A percentile compares a stretch with the other conserved stretches of the same genome.
phyloP scores from a whole-genome alignment of 2,888 invertebrate genomes.

The Lasioglossum vierecki region DNA sequence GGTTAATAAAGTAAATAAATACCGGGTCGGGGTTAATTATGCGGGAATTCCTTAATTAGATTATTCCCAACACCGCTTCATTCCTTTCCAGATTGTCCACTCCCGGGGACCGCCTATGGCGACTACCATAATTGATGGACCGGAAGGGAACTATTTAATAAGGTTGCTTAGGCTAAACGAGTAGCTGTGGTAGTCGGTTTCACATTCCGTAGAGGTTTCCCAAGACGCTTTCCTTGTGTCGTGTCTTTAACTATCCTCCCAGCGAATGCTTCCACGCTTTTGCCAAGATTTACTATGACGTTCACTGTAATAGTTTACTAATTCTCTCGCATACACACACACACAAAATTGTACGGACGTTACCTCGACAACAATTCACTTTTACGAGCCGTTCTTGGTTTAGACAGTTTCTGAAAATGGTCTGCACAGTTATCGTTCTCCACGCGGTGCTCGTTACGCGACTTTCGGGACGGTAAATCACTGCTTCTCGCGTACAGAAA shows the following conservation, averaged over 20 bases:
- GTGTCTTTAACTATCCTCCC: conserved; percentile 33
- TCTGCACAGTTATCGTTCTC: neutral
- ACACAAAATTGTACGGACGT: conserved; percentile 15
- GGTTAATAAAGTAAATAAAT: neutral
- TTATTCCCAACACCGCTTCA: conserved; percentile 52
- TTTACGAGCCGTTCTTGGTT: conserved; percentile 33
- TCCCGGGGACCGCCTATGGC: conserved; percentile 64
- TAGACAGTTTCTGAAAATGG: neutral
- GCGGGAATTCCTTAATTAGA: conserved; percentile 63
- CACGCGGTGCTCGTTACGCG: neutral
- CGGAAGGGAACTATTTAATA: conserved; percentile 67
- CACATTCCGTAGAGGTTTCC: conserved; percentile 53
- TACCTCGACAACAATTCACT: conserved; percentile 23
- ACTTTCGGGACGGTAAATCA: neutral
- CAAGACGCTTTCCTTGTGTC: conserved; percentile 52
- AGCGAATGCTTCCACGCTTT: conserved; percentile 15
- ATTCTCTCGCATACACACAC: neutral
- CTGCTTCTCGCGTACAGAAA: neutral
- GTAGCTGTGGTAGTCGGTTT: conserved; percentile 46
- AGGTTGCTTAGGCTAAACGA: conserved; percentile 58
- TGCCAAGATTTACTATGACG: conserved; percentile 53
- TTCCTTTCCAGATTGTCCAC: conserved; percentile 44
- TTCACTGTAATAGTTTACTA: conserved; percentile 32
- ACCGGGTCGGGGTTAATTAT: neutral
- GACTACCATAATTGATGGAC: conserved; percentile 60